phyloP scores from a whole-genome alignment of 2,797 vertebrate species.

The Australoheros facetus region DNA sequence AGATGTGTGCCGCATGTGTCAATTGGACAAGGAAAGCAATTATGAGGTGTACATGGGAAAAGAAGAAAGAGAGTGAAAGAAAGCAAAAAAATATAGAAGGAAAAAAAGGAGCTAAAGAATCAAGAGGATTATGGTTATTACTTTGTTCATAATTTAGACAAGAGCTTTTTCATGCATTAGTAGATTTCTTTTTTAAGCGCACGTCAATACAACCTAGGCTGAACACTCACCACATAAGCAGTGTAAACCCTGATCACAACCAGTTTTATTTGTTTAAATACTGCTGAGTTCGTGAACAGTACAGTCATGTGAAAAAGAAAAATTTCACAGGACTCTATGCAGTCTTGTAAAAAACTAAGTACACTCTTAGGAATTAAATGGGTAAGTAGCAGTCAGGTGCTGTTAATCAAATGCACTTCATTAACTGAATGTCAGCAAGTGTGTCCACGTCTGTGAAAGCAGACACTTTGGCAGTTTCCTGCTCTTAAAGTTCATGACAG shows the following conservation, averaged over 20 bases:
- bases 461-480: not conserved
- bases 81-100: not conserved
- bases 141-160: conserved; percentile 22
- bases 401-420: too few relatives aligned
- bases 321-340: too few relatives aligned
- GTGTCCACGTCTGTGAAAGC: too few relatives aligned
- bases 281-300: not conserved
- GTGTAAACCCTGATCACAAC: not conserved
- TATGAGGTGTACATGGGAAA: not conserved
- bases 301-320: not conserved
- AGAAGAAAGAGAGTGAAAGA: not conserved
- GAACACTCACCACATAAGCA: not conserved
- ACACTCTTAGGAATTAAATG: not conserved
- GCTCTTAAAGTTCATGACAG: not conserved
- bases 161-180: not conserved
- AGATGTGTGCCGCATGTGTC: conserved; percentile 1
- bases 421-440: too few relatives aligned
- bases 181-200: not conserved
- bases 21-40: conserved; percentile 16
- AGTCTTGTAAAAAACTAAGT: not conserved
- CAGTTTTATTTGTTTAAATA: not conserved
- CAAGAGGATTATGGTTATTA: not conserved
- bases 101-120: not conserved
- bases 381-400: too few relatives aligned
- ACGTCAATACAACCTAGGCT: conserved; percentile 4